Base-by-base conservation (phyloP, 2,113 vertebrate genomes). In the Chlorodrepanis virens region DNA sequence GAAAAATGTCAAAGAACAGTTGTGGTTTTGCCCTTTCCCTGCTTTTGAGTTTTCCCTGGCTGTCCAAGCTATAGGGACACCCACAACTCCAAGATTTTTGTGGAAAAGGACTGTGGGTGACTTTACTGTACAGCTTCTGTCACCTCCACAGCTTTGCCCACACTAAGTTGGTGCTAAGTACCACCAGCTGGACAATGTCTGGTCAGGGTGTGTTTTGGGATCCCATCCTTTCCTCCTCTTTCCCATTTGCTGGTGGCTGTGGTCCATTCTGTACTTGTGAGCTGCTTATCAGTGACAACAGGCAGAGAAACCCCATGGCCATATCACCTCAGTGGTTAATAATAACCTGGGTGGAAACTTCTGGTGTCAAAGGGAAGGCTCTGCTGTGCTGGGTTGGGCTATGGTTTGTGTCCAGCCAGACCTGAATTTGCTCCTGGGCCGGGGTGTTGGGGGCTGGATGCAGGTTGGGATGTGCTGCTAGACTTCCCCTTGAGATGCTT, bases 331-430 rank as follows among this genome's bases (percentile, higher is more conserved):
- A 0, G 69, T 77, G 56, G 75, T 63, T 75, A 60, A 35, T 53
- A 65, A 44, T 47, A 77, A 83, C 56, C n/a, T 31, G 37, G 2
- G 25, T 44, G 64, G 59, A 93, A 88, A 79, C 12, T 61, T 89
- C n/a, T 50, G 24, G 31, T 75, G 42, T 21, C 42, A 65, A 35
- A 87, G 68, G 53, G 74, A 75, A 40, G 28, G 61, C 65, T 63
- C 56, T 1, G 2, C 25, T 9, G 1, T 0, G 0, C 83, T 69
- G 28, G 14, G 5, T 65, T 47, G 29, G 37, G 52, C 53, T 75
- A 3, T 74, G n/a, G 31, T 21, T 81, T 10, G 1, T 7, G 18
- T 53, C 27, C 40, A 28, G 6, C 19, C 47, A 65, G 28, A 53
- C 11, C 14, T 3, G 0, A 24, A 29, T 80, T 89, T 87, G 22